Evolutionary conservation across 2,888 invertebrate genomes (phyloP).

Genomic region (Chrysodeixis includens): DNA sequence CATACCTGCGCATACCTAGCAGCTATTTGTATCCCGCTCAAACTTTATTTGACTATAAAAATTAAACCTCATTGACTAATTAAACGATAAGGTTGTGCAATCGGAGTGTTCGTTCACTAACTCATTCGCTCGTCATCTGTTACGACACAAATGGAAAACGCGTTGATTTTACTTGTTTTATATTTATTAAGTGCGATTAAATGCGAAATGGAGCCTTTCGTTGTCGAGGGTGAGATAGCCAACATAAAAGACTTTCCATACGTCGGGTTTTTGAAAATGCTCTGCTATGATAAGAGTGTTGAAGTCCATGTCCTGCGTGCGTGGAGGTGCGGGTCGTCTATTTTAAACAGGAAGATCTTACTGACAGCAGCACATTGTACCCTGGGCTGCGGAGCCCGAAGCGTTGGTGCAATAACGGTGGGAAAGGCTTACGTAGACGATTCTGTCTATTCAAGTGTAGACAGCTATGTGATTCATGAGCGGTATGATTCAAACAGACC

Average conservation of each 20-base stretch:
- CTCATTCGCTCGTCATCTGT: too few species aligned
- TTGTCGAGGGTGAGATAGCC: too few species aligned
- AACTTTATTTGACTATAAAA: not conserved
- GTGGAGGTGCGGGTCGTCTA: conserved; percentile 53
- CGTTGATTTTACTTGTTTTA: too few species aligned
- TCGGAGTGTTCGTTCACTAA: too few species aligned
- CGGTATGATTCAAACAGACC: conserved; percentile 37
- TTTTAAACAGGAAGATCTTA: conserved; percentile 46
- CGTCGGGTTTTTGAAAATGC: too few species aligned
- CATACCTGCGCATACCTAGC: too few species aligned
- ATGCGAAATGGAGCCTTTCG: too few species aligned
- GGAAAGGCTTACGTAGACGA: conserved; percentile 25
- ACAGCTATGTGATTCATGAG: conserved; percentile 52
- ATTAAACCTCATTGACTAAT: not conserved
- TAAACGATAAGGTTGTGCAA: not conserved
- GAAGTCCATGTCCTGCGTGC: not conserved
- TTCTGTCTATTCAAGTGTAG: not conserved
- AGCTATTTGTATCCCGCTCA: too few species aligned
- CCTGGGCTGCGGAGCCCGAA: conserved; percentile 14
- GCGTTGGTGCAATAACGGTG: conserved; percentile 16
- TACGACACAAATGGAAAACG: too few species aligned
- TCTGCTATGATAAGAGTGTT: too few species aligned
- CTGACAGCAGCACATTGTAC: conserved; percentile 51
- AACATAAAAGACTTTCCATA: too few species aligned
- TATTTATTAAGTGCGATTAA: too few species aligned